These are phyloP conservation scores for Hipposideros armiger DNA, from an alignment of 2,113 vertebrate species.

Conservation along the genomic window DNA sequence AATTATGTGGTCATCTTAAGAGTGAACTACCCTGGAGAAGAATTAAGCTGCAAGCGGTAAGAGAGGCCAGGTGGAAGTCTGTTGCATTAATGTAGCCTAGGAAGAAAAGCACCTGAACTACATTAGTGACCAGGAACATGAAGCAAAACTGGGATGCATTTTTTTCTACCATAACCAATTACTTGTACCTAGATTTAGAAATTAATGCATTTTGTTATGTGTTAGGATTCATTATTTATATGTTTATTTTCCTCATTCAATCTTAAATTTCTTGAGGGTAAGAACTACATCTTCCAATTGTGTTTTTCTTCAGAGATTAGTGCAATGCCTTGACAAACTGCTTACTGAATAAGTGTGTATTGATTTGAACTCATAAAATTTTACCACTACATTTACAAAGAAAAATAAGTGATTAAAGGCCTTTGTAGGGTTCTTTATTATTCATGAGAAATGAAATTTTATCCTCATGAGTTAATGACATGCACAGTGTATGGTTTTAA, in stretches of 20 bases:
- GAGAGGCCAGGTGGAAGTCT: neutral
- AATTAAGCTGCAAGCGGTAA: neutral
- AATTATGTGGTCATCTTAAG: neutral
- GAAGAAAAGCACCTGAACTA: neutral
- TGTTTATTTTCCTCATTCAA: neutral
- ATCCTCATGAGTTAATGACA: neutral
- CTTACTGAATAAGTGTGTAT: neutral
- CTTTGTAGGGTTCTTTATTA: neutral
- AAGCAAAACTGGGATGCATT: too few relatives aligned
- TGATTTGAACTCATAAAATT: constrained; percentile 16
- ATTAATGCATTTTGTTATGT: neutral
- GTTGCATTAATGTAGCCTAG: too few relatives aligned
- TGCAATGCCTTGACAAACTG: neutral
- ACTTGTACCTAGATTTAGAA: neutral
- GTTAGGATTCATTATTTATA: neutral
- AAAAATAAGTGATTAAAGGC: neutral
- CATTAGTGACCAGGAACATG: neutral
- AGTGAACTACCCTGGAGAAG: neutral
- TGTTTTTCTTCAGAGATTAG: constrained; percentile 1
- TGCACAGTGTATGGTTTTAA: neutral
- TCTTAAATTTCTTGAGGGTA: neutral
- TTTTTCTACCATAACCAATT: neutral
- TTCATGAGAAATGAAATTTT: neutral
- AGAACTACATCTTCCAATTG: neutral
- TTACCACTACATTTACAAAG: neutral